phyloP scores from a whole-genome alignment of 2,113 vertebrate species.

The Sterrhoptilus dennistouni region DNA sequence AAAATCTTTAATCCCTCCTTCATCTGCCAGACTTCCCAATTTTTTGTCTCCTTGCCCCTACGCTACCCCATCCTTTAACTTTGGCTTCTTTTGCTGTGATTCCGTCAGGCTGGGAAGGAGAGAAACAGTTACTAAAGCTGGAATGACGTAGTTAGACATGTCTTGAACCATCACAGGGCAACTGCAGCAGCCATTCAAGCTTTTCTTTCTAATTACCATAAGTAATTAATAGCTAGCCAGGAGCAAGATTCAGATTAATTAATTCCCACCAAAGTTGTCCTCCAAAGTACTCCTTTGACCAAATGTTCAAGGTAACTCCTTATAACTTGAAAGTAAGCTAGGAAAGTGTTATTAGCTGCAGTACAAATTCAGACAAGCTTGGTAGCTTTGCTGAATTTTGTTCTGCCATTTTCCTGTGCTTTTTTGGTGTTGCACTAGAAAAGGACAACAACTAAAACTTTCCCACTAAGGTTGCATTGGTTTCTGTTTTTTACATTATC shows the following conservation, averaged over 20 bases:
- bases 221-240: neutral
- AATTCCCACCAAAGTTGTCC: neutral
- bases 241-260: constrained; percentile 11
- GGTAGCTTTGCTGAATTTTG: neutral
- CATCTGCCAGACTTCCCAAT: neutral
- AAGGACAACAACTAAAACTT: neutral
- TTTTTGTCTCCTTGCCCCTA: neutral
- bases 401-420: neutral
- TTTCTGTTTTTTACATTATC: neutral
- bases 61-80: neutral
- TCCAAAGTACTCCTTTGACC: neutral
- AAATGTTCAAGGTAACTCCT: neutral
- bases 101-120: neutral
- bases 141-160: neutral
- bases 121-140: neutral
- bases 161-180: neutral
- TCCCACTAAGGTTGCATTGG: neutral
- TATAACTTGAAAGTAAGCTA: neutral
- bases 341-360: neutral
- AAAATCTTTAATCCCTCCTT: neutral
- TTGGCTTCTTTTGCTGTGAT: neutral
- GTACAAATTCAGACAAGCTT: neutral
- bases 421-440: neutral
- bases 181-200: neutral
- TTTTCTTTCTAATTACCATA: neutral